A percentile compares a stretch with the other conserved stretches of the same genome.
phyloP scores from a whole-genome alignment of 2,113 vertebrate species.

The western clawed frog (Xenopus tropicalis) region DNA sequence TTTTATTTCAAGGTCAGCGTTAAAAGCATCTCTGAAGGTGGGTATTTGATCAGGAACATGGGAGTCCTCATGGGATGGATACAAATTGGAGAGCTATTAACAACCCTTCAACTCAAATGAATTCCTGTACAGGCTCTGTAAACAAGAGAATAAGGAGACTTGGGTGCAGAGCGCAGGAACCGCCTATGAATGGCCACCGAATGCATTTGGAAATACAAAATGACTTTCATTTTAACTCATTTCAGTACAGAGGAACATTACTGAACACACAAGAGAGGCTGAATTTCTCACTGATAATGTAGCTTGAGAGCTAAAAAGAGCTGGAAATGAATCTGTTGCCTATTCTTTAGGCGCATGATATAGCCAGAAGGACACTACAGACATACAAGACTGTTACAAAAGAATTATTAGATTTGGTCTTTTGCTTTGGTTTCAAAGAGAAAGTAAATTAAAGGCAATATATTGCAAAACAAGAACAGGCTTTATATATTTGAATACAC shows the following conservation, averaged over 20 bases:
- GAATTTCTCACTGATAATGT: constrained; percentile 3
- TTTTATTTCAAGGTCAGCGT: constrained; percentile 34
- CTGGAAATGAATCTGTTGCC: constrained; percentile 12
- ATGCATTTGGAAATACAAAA: constrained; percentile 17
- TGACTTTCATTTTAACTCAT: constrained; percentile 38
- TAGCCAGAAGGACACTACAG: constrained; percentile 14
- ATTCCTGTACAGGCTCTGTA: constrained; percentile 40
- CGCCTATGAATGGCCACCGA: constrained; percentile 6
- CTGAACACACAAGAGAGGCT: background rate
- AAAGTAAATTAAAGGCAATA: no score
- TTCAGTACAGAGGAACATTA: background rate
- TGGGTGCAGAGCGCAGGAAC: background rate
- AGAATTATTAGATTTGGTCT: constrained; percentile 15
- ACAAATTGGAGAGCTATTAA: constrained; percentile 43
- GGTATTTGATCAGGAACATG: constrained; percentile 25
- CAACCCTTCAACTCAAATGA: constrained; percentile 41
- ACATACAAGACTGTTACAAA: constrained; percentile 8
- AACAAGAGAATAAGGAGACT: constrained; percentile 36
- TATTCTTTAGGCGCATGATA: background rate
- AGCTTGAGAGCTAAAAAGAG: constrained; percentile 19
- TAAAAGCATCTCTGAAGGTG: constrained; percentile 29
- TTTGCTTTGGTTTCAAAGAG: background rate
- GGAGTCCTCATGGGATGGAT: constrained; percentile 25
- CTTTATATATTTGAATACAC: no score
- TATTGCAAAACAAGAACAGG: no score